A percentile compares a stretch with the other conserved stretches of the same genome.
Evolutionary conservation across 1,140 invertebrate genomes (phyloP).

Genomic region (Drosophila tsacasi): DNA sequence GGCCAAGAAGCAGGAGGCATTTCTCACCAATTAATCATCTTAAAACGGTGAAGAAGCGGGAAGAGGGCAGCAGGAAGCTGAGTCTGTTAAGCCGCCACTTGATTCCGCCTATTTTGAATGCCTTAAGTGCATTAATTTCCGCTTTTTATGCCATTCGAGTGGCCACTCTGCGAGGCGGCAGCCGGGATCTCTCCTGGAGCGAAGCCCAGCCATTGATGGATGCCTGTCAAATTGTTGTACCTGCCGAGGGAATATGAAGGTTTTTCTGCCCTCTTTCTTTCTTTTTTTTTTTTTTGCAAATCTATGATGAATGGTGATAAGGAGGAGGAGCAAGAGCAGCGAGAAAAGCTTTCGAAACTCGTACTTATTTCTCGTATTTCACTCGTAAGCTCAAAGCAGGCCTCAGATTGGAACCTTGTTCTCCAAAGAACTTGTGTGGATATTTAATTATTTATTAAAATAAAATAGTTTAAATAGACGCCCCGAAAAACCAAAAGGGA

Average conservation of each 20-base stretch:
- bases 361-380: too few relatives aligned
- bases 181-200: background rate
- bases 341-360: too few relatives aligned
- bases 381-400: too few relatives aligned
- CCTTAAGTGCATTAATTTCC: conserved; percentile 80
- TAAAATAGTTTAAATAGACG: too few relatives aligned
- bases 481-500: too few relatives aligned
- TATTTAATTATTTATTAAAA: too few relatives aligned
- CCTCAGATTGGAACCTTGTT: too few relatives aligned
- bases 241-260: conserved; percentile 46
- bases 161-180: conserved; percentile 47
- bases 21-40: conserved; percentile 69
- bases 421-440: too few relatives aligned
- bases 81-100: conserved; percentile 26
- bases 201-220: conserved; percentile 52
- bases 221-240: conserved; percentile 63
- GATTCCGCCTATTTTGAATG: conserved; percentile 56
- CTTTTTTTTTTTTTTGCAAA: background rate
- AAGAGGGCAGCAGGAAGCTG: background rate
- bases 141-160: conserved; percentile 73
- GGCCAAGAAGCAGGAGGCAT: conserved; percentile 35
- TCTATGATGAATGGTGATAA: conserved; percentile 15
- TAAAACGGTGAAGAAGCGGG: background rate
- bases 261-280: background rate
- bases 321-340: background rate